Conservation (phyloP, 2,888 invertebrate genomes). For the Apodemia zela region DNA sequence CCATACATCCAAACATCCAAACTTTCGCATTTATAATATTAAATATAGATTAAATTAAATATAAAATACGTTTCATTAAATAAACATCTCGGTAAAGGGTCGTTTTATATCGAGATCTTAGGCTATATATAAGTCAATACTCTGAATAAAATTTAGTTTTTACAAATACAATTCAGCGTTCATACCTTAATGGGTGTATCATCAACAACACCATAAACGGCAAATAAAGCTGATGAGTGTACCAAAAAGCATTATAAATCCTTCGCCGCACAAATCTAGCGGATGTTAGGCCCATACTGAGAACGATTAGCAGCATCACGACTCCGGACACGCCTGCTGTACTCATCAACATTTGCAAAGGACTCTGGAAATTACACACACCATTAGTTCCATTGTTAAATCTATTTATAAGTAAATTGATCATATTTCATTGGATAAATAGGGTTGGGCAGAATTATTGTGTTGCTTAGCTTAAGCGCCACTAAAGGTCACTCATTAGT, state of each 20-base stretch:
- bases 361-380: slow-evolving; percentile 51
- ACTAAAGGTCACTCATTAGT: not conserved
- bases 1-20: too few species aligned
- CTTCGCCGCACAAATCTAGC: slow-evolving; percentile 58
- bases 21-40: too few species aligned
- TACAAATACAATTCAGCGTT: not conserved
- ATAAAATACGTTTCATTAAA: too few species aligned
- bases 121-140: too few species aligned
- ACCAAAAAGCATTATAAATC: slow-evolving; percentile 77
- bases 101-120: too few species aligned
- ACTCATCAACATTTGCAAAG: slow-evolving; percentile 53
- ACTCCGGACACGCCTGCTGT: slow-evolving; percentile 70
- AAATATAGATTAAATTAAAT: too few species aligned
- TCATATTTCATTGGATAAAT: not conserved
- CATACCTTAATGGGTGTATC: slow-evolving; percentile 76
- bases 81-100: too few species aligned
- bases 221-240: slow-evolving; percentile 72
- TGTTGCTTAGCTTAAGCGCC: not conserved
- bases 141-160: not conserved
- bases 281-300: slow-evolving; percentile 69
- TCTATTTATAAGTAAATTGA: slow-evolving; percentile 3
- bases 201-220: slow-evolving; percentile 70
- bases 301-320: slow-evolving; percentile 62
- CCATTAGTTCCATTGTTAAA: slow-evolving; percentile 7
- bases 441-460: not conserved